Conservation (phyloP, 2,113 vertebrate species). For the Poicephalus meyeri region DNA sequence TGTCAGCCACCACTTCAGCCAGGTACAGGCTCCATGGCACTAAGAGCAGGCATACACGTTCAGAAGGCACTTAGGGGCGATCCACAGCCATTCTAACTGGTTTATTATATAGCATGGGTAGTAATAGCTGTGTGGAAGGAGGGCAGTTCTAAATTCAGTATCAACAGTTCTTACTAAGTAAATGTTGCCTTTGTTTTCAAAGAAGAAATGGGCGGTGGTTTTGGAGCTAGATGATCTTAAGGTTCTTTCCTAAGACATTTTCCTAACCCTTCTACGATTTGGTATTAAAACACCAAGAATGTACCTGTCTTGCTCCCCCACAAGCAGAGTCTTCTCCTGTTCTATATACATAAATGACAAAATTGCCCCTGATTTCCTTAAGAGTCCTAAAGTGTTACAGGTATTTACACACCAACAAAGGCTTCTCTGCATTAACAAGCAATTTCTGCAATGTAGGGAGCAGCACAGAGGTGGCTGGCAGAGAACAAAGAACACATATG, state of each 20-base stretch:
- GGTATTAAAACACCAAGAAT: neutral
- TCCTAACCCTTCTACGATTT: neutral
- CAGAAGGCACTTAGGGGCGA: neutral
- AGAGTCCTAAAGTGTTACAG: neutral
- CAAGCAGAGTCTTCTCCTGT: neutral
- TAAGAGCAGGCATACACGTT: neutral
- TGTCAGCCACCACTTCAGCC: neutral
- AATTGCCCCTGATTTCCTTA: constrained; percentile 3
- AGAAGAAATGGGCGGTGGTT: neutral
- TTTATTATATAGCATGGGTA: neutral
- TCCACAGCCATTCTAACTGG: neutral
- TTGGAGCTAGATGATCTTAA: neutral
- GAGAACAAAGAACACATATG: constrained; percentile 30
- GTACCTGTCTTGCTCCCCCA: neutral
- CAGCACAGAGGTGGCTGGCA: neutral
- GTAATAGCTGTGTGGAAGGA: neutral
- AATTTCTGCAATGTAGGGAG: neutral
- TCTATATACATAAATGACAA: neutral
- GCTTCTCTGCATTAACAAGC: neutral
- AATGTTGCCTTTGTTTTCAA: neutral
- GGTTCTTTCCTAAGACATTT: neutral
- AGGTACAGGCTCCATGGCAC: neutral
- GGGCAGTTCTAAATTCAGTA: neutral
- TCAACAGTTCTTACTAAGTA: neutral
- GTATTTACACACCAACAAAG: neutral